Percentiles rank a stretch among this genome's conserved stretches.
phyloP scores from a whole-genome alignment of 2,113 vertebrate genomes.

The Pan troglodytes region NHGRI_mPanTro3-v2.1_pri NC_072414.2:49622001-49622500 shows the following conservation, averaged over 20 bases:
- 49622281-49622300: neutral
- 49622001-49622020: neutral
- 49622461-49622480: neutral
- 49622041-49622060: neutral
- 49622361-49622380: neutral
- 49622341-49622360: neutral
- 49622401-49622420: neutral
- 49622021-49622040: slow-evolving; percentile 17
- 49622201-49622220: neutral
- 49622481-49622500: neutral
- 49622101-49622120: neutral
- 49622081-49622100: slow-evolving; percentile 37
- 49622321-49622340: neutral
- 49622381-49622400: neutral
- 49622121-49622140: slow-evolving; percentile 39
- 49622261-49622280: neutral
- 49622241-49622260: neutral
- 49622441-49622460: no score
- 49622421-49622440: no score
- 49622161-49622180: neutral
- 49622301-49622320: neutral
- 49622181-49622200: neutral
- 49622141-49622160: neutral
- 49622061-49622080: slow-evolving; percentile 31
- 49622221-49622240: neutral